Evolutionary conservation across 2,113 vertebrate genomes (phyloP).

Genomic region (Nibea coibor): DNA sequence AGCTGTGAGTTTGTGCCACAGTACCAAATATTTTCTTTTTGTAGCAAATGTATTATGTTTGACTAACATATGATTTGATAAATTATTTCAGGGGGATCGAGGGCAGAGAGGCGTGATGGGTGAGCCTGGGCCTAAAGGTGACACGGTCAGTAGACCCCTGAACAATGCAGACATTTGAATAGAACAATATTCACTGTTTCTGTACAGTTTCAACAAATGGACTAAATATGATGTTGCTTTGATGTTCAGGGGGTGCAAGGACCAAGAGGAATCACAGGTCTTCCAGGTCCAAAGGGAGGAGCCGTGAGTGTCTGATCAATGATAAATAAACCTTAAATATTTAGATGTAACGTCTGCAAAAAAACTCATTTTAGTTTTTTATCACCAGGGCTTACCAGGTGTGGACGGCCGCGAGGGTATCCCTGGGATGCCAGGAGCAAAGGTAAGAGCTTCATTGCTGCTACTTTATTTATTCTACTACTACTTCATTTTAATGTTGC

Average conservation of each 20-base stretch:
- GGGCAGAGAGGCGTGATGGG: slow-evolving; percentile 92
- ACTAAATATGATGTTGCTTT: slow-evolving; percentile 25
- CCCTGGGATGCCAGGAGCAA: slow-evolving; percentile 94
- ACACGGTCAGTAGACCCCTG: slow-evolving; percentile 83
- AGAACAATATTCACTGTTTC: background rate
- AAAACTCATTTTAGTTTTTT: background rate
- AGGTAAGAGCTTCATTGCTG: slow-evolving; percentile 82
- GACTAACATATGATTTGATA: background rate
- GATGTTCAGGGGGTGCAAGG: slow-evolving; percentile 89
- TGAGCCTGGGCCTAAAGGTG: slow-evolving; percentile 91
- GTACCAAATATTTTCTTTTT: slow-evolving; percentile 10
- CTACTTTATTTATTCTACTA: background rate
- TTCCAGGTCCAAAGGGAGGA: slow-evolving; percentile 95
- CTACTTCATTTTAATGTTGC: background rate
- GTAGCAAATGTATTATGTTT: background rate
- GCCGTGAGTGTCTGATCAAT: slow-evolving; percentile 84
- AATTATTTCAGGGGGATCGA: slow-evolving; percentile 88
- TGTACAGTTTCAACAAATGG: background rate
- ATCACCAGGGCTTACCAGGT: slow-evolving; percentile 91
- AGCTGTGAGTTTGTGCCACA: slow-evolving; percentile 84
- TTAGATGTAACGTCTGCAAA: background rate
- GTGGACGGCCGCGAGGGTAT: slow-evolving; percentile 94
- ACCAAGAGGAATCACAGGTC: slow-evolving; percentile 91
- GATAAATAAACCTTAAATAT: slow-evolving; percentile 1
- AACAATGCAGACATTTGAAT: background rate